phyloP scores from a whole-genome alignment of 2,113 vertebrate species.

The Seriola dumerili region DNA sequence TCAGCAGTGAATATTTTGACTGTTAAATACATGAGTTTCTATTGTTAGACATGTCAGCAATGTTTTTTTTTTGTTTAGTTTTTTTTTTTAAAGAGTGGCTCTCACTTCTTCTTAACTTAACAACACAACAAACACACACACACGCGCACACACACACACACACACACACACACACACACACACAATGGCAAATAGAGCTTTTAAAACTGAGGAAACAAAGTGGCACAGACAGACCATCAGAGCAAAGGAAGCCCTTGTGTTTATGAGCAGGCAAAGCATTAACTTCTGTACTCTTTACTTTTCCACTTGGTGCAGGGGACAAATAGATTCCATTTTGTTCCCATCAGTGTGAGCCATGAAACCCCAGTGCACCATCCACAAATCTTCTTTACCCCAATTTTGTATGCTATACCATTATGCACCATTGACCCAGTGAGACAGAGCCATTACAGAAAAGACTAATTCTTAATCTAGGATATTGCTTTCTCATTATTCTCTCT shows the following conservation, averaged over 20 bases:
- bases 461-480: conserved; percentile 80
- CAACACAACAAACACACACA: background rate
- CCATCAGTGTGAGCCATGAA: conserved; percentile 13
- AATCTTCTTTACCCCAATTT: conserved; percentile 8
- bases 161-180: no score
- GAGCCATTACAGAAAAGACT: conserved; percentile 71
- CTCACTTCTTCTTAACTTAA: background rate
- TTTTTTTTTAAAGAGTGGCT: background rate
- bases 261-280: background rate
- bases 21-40: background rate
- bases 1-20: conserved; percentile 1
- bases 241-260: background rate
- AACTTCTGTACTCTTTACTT: conserved; percentile 10
- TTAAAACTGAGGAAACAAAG: conserved; percentile 1
- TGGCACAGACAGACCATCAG: background rate
- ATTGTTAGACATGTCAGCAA: background rate
- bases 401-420: conserved; percentile 52
- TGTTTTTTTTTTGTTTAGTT: background rate
- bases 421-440: conserved; percentile 62
- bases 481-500: conserved; percentile 77
- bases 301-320: background rate
- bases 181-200: background rate
- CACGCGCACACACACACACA: no score
- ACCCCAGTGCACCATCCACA: background rate
- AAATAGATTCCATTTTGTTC: conserved; percentile 1